These are phyloP conservation scores for Blennius ocellaris DNA, from an alignment of 2,113 vertebrate genomes.

Conservation along the genomic window DNA sequence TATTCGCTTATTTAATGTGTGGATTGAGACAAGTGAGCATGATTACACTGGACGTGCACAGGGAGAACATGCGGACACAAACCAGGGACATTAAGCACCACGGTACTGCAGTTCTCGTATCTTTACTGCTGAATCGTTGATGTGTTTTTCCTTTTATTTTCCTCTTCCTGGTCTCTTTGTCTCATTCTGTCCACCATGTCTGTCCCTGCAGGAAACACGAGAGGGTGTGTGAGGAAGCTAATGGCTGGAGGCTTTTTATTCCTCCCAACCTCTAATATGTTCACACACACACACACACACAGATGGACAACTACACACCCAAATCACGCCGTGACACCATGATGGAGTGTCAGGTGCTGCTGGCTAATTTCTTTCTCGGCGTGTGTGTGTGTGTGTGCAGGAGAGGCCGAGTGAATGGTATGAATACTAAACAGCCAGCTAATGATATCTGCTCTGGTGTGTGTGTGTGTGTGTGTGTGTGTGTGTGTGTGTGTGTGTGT, in stretches of 20 bases:
- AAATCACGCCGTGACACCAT: slow-evolving; percentile 79
- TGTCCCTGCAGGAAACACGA: slow-evolving; percentile 59
- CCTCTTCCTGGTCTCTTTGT: slow-evolving; percentile 12
- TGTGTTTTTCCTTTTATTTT: slow-evolving; percentile 16
- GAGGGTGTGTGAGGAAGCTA: slow-evolving; percentile 76
- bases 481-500: neutral
- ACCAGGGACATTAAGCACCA: no score
- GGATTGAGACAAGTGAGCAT: no score
- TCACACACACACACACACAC: slow-evolving; percentile 36
- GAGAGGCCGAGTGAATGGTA: slow-evolving; percentile 72
- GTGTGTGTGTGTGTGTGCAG: slow-evolving; percentile 64
- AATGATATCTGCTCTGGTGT: slow-evolving; percentile 76
- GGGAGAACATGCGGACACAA: no score
- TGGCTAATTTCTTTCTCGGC: slow-evolving; percentile 72
- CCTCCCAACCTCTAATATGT: slow-evolving; percentile 82
- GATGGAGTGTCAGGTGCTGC: slow-evolving; percentile 87
- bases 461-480: slow-evolving; percentile 10
- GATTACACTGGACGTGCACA: no score
- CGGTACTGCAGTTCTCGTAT: no score
- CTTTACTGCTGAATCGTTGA: no score
- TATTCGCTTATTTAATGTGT: no score
- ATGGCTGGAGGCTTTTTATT: slow-evolving; percentile 82
- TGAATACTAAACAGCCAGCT: slow-evolving; percentile 84
- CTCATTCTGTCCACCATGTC: slow-evolving; percentile 30
- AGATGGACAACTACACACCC: slow-evolving; percentile 58